phyloP scores from a whole-genome alignment of 2,888 invertebrate genomes.

The Blomia tropicalis region DNA sequence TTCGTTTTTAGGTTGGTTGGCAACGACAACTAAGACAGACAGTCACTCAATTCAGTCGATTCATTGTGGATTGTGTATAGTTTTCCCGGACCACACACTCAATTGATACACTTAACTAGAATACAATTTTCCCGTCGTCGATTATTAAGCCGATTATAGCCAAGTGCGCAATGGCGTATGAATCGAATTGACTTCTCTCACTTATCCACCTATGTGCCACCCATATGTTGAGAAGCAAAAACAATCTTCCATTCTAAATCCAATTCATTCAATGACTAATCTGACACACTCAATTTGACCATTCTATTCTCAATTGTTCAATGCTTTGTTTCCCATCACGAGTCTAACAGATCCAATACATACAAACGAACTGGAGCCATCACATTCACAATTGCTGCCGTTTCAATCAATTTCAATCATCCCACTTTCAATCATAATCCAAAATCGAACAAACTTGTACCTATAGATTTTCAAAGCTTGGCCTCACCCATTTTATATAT shows the following conservation, averaged over 20 bases:
- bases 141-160: neutral
- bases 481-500: no score
- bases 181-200: neutral
- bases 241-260: neutral
- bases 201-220: neutral
- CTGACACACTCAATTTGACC: neutral
- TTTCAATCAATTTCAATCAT: no score
- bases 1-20: neutral
- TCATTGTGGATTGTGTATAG: neutral
- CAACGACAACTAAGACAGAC: neutral
- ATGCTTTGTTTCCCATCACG: no score
- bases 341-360: no score
- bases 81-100: neutral
- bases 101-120: no score
- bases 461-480: no score
- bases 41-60: no score
- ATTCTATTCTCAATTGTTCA: no score
- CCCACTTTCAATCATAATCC: no score
- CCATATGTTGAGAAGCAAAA: neutral
- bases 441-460: no score
- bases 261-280: neutral
- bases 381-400: no score
- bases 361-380: no score
- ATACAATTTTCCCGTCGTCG: neutral
- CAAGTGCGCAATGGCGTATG: neutral